Evolutionary conservation across 64 coral and sea anemone genomes (phyloP), one percentile per base, ranked within the genome.

Genomic region (Catalaphyllia jardinei): DNA sequence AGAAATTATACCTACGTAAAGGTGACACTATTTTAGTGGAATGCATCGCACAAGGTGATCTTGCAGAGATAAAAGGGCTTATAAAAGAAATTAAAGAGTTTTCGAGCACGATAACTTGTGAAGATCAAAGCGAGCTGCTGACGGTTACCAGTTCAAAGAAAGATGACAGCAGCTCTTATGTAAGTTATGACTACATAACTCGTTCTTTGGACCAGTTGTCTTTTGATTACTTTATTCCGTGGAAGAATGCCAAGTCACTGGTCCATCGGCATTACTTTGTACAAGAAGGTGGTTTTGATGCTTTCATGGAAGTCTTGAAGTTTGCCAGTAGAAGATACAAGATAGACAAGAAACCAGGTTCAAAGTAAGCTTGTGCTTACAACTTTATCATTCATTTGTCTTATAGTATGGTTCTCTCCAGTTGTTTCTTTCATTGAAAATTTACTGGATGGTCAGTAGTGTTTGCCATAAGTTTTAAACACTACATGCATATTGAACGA

Each of bases 251-350:
- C 19, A 63, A n/a, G 20, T 94, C 95, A 2, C 71, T 93, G 4
- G 91, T 92, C 25, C 88, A 97, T 22, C 62, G 95, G 51, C 95
- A 97, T 76, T 97, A 91, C 69, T 97, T 97, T 90, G 95, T 97
- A 25, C 95, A 97, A 91, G 88, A 94, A 85, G 95, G 95, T 72
- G 92, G 72, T 29, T 97, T 97, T 94, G 92, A 93, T 88, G 52
- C 87, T 1, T 97, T 97, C 55, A 71, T 97, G 82, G 88, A 91
- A 31, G 76, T 97, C 4, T 87, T 97, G 49, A 97, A 90, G 71
- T 97, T 97, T 69, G 72, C 95, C 11, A 78, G 79, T 57, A 85
- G 79, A 38, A 90, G 95, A 60, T 96, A 93, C 83, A 90, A 71
- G 78, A 31, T 73, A 28, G 77, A 87, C n/a, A 42, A 64, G 1